phyloP scores from a whole-genome alignment of 1,140 invertebrate species.

The Psilanteris sp. region DNA sequence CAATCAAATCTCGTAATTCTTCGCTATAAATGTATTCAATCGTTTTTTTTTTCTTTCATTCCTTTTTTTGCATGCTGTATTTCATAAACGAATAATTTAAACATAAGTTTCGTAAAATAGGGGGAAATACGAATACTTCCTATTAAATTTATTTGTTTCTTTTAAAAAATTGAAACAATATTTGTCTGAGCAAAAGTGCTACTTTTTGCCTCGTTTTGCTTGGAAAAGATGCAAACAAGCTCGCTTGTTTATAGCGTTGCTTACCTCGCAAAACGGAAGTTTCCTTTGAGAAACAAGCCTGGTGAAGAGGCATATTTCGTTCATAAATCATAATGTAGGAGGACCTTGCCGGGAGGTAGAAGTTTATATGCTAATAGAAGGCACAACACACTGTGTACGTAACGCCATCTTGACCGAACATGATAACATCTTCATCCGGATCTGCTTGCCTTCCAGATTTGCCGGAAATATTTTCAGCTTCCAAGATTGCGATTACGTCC shows the following conservation, averaged over 20 bases:
- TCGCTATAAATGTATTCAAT: slow-evolving; percentile 26
- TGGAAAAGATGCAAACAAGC: slow-evolving; percentile 56
- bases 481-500: slow-evolving; percentile 73
- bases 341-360: slow-evolving; percentile 71
- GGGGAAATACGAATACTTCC: slow-evolving; percentile 29
- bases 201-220: slow-evolving; percentile 45
- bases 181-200: slow-evolving; percentile 28
- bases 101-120: slow-evolving; percentile 37
- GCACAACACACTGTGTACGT: slow-evolving; percentile 74
- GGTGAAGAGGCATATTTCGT: slow-evolving; percentile 77
- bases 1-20: slow-evolving; percentile 45
- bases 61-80: too few relatives aligned
- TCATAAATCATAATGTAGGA: slow-evolving; percentile 78
- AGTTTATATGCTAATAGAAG: slow-evolving; percentile 80
- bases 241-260: slow-evolving; percentile 60
- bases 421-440: slow-evolving; percentile 70
- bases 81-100: slow-evolving; percentile 39
- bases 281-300: slow-evolving; percentile 65
- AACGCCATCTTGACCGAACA: slow-evolving; percentile 75
- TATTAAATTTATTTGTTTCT: slow-evolving; percentile 35
- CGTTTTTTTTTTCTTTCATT: slow-evolving; percentile 11
- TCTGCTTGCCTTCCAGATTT: slow-evolving; percentile 53
- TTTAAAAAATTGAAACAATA: slow-evolving; percentile 55
- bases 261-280: slow-evolving; percentile 64
- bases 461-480: slow-evolving; percentile 69